Evolutionary conservation across 1,140 invertebrate species (phyloP).

Genomic region (Contarinia nasturtii): DNA sequence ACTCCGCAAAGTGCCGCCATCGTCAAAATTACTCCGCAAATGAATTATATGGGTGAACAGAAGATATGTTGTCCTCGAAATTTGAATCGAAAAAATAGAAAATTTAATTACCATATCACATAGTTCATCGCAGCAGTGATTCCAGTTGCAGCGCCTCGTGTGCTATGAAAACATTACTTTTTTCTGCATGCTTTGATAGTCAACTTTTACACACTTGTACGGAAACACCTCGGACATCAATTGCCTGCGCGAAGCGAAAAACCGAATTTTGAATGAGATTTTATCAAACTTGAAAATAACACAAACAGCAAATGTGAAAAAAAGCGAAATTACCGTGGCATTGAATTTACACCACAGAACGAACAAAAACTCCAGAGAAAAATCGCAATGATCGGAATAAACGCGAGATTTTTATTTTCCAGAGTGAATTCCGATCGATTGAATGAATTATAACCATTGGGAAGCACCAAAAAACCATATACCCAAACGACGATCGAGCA

Average conservation of each 20-base stretch:
- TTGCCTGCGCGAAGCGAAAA: slow-evolving; percentile 25
- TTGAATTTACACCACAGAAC: neutral
- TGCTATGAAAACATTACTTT: slow-evolving; percentile 23
- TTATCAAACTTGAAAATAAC: slow-evolving; percentile 7
- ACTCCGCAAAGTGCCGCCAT: too few relatives aligned
- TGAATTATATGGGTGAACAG: too few relatives aligned
- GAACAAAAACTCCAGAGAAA: neutral
- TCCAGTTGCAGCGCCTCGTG: slow-evolving; percentile 33
- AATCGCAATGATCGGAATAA: neutral
- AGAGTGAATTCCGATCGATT: neutral
- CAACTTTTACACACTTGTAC: slow-evolving; percentile 9
- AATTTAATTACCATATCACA: too few relatives aligned
- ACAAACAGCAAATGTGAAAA: slow-evolving; percentile 5
- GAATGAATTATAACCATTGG: neutral
- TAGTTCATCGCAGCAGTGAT: slow-evolving; percentile 35
- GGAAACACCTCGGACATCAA: slow-evolving; percentile 28
- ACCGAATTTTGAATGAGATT: slow-evolving; percentile 6
- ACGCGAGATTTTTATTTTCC: neutral
- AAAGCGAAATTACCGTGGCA: neutral
- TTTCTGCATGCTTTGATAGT: slow-evolving; percentile 1
- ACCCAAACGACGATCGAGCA: neutral
- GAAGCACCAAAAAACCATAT: neutral
- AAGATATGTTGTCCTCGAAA: too few relatives aligned
- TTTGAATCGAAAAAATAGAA: too few relatives aligned
- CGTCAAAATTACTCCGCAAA: too few relatives aligned